Conservation (phyloP, 2,113 vertebrate species). For the Microcebus jonahi region DNA sequence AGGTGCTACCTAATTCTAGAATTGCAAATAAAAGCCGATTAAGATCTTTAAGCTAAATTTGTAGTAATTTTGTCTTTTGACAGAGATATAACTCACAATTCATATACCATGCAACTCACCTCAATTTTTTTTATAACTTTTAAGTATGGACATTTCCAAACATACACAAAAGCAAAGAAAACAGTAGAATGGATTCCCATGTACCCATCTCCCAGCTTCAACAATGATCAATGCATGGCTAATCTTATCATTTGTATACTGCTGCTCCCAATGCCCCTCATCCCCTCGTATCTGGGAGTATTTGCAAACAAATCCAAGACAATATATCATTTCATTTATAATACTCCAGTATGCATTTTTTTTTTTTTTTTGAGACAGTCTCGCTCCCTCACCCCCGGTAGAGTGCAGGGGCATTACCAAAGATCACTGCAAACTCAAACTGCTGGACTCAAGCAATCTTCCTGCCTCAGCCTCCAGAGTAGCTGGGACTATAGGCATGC, state of each 20-base stretch:
- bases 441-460: too few species aligned
- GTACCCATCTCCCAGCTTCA: neutral
- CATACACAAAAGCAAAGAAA: neutral
- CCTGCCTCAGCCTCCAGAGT: too few species aligned
- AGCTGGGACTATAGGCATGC: too few species aligned
- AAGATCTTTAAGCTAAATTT: neutral
- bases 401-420: too few species aligned
- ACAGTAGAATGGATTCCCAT: neutral
- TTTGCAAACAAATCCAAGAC: conserved; percentile 14
- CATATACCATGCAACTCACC: neutral
- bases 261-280: neutral
- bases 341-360: neutral
- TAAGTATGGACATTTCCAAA: neutral
- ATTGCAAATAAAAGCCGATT: neutral
- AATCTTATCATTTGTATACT: neutral
- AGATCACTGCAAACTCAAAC: too few species aligned
- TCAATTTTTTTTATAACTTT: neutral
- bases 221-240: neutral
- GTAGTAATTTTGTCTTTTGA: neutral
- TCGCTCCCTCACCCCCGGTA: too few species aligned
- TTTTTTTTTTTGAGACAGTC: too few species aligned
- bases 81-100: neutral
- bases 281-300: neutral
- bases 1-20: neutral
- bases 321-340: neutral